These are phyloP conservation scores for Seriola dumerili DNA, from an alignment of 2,113 vertebrate species.

Conservation along the genomic window DNA sequence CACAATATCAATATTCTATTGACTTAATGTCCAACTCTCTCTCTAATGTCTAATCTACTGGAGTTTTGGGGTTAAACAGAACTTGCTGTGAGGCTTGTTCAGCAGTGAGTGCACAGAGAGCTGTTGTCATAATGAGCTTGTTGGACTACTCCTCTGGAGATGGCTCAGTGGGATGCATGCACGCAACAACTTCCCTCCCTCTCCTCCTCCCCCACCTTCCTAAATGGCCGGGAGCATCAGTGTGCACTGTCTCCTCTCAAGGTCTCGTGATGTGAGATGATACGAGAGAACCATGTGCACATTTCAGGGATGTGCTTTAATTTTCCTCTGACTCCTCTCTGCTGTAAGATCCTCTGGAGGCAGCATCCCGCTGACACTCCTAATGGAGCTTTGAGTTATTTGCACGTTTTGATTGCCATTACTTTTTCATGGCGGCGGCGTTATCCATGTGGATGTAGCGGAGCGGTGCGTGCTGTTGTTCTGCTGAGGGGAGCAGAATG, in stretches of 20 bases:
- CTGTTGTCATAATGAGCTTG: slow-evolving; percentile 53
- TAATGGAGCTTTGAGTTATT: slow-evolving; percentile 57
- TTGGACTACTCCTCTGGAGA: slow-evolving; percentile 49
- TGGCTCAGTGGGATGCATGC: slow-evolving; percentile 12
- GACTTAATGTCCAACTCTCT: not conserved
- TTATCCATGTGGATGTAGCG: slow-evolving; percentile 13
- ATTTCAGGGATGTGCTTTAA: slow-evolving; percentile 12
- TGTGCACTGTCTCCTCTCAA: slow-evolving; percentile 42
- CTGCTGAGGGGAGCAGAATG: slow-evolving; percentile 53
- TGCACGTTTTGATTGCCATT: slow-evolving; percentile 70
- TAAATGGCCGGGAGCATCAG: slow-evolving; percentile 42
- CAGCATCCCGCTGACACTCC: slow-evolving; percentile 1
- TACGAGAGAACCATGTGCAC: slow-evolving; percentile 1
- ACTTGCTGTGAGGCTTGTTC: slow-evolving; percentile 22
- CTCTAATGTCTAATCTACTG: not conserved
- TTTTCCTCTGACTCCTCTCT: slow-evolving; percentile 29
- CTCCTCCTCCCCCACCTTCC: slow-evolving; percentile 1
- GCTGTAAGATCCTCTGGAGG: slow-evolving; percentile 38
- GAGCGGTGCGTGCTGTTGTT: slow-evolving; percentile 50
- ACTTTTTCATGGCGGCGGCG: slow-evolving; percentile 58
- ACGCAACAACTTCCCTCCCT: slow-evolving; percentile 14
- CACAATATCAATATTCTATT: not conserved
- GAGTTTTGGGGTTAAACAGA: slow-evolving; percentile 16
- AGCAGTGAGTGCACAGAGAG: slow-evolving; percentile 6
- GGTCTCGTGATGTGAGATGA: slow-evolving; percentile 47